phyloP scores from a whole-genome alignment of 2,888 invertebrate species.

The Antitype chi region DNA sequence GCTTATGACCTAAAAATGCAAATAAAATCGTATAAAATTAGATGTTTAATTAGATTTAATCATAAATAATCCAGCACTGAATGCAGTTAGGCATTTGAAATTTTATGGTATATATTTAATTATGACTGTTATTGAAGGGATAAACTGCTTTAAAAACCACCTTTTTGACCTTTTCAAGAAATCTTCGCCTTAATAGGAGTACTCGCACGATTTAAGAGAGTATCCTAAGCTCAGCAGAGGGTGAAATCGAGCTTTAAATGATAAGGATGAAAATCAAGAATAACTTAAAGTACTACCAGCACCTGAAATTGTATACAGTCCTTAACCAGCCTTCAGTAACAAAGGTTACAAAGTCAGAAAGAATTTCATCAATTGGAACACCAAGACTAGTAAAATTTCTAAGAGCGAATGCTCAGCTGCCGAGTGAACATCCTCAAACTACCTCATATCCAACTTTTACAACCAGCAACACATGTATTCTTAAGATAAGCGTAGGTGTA shows the following conservation, averaged over 20 bases:
- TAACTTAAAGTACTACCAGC: not conserved
- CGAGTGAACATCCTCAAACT: slow-evolving; percentile 20
- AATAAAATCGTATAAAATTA: too few relatives aligned
- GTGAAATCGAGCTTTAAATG: not conserved
- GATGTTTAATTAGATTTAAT: too few relatives aligned
- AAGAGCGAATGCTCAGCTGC: slow-evolving; percentile 22
- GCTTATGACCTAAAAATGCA: too few relatives aligned
- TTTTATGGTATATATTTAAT: too few relatives aligned
- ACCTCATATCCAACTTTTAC: slow-evolving; percentile 36
- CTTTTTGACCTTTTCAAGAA: too few relatives aligned
- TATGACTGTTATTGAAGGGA: too few relatives aligned
- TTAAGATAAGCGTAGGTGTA: slow-evolving; percentile 52
- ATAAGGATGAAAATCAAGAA: not conserved
- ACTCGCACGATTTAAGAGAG: not conserved
- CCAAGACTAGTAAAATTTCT: not conserved
- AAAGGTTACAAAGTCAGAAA: not conserved
- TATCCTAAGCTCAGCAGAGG: not conserved
- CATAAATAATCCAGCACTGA: too few relatives aligned
- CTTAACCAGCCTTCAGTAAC: too few relatives aligned
- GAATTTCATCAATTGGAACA: not conserved
- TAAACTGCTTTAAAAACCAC: too few relatives aligned
- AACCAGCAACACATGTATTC: slow-evolving; percentile 43
- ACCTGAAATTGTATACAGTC: not conserved
- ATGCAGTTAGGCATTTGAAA: too few relatives aligned
- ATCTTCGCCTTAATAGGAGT: too few relatives aligned